Evolutionary conservation across 2,797 vertebrate species (phyloP).

Genomic region (Sebastiscus tertius): DNA sequence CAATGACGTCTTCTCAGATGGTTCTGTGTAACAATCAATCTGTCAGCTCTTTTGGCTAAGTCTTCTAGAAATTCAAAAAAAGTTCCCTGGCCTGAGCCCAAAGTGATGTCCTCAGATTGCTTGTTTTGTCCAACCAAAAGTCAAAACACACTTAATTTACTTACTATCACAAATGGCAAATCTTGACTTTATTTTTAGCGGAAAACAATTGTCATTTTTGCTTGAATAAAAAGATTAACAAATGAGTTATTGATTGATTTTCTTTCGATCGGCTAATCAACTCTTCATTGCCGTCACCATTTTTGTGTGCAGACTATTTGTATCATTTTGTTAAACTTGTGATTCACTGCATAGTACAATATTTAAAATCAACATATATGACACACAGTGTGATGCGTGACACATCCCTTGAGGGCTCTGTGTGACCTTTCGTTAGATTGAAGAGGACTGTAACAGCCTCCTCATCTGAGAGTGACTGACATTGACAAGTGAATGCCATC

Average conservation of each 20-base stretch:
- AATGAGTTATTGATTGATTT: not conserved
- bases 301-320: not conserved
- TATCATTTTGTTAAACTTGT: not conserved
- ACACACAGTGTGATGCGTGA: not conserved
- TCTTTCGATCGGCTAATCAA: not conserved
- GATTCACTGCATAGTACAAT: not conserved
- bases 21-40: too few species aligned
- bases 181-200: not conserved
- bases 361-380: slow-evolving; percentile 3
- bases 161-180: not conserved
- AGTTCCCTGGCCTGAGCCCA: not conserved
- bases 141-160: not conserved
- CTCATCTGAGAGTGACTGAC: slow-evolving; percentile 59
- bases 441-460: slow-evolving; percentile 29
- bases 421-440: slow-evolving; percentile 34
- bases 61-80: not conserved
- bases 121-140: not conserved
- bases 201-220: not conserved
- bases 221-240: not conserved
- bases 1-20: too few species aligned
- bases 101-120: not conserved
- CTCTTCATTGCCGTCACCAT: not conserved
- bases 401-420: not conserved
- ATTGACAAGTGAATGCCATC: slow-evolving; percentile 58
- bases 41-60: not conserved